Evolutionary conservation across 2,113 vertebrate genomes (phyloP).

Genomic region (Siniperca knerii): DNA sequence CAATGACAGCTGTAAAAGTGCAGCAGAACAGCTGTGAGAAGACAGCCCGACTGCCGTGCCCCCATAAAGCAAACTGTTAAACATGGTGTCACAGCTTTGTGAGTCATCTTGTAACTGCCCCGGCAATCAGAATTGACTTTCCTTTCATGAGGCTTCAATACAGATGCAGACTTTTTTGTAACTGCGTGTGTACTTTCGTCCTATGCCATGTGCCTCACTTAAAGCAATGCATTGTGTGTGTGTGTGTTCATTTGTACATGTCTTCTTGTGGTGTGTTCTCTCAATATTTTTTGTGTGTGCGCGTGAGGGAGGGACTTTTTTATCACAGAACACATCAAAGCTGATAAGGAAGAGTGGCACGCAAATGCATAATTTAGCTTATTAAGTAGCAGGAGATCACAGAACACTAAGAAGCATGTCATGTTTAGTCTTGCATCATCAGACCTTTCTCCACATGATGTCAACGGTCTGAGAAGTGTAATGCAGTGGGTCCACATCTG

Average conservation of each 20-base stretch:
- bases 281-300: background rate
- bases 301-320: background rate
- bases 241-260: background rate
- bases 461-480: background rate
- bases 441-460: background rate
- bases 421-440: background rate
- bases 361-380: slow-evolving; percentile 24
- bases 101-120: slow-evolving; percentile 62
- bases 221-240: background rate
- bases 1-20: slow-evolving; percentile 79
- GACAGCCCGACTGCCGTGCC: slow-evolving; percentile 52
- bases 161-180: background rate
- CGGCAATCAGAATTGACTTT: slow-evolving; percentile 49
- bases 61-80: slow-evolving; percentile 66
- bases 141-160: slow-evolving; percentile 40
- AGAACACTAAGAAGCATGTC: background rate
- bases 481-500: background rate
- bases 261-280: background rate
- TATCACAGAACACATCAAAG: slow-evolving; percentile 7
- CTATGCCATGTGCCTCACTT: slow-evolving; percentile 3
- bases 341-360: background rate
- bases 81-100: slow-evolving; percentile 58
- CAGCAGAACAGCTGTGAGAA: slow-evolving; percentile 71
- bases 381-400: slow-evolving; percentile 12
- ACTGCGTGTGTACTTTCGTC: slow-evolving; percentile 10